phyloP scores from a whole-genome alignment of 2,888 invertebrate species.

The Acleris emargana region DNA sequence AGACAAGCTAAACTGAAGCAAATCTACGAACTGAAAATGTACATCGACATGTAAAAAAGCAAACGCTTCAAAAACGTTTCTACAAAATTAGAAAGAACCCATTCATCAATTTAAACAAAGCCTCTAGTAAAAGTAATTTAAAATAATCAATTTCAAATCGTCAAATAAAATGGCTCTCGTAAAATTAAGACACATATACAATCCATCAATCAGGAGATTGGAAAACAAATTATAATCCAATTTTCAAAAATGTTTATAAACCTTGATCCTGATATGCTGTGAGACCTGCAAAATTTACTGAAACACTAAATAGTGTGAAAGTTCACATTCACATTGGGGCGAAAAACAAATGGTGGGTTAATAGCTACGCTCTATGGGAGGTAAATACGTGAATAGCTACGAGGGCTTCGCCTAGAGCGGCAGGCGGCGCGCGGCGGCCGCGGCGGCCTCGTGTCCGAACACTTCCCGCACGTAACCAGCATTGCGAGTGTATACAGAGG shows the following conservation, averaged over 20 bases:
- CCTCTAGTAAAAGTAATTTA: constrained; percentile 35
- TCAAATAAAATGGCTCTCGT: constrained; percentile 38
- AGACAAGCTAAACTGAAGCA: constrained; percentile 20
- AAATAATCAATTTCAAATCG: constrained; percentile 41
- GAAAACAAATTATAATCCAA: constrained; percentile 54
- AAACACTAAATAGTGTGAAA: constrained; percentile 77
- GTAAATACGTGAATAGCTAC: no score
- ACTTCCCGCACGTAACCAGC: no score
- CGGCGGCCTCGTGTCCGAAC: no score
- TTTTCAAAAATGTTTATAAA: constrained; percentile 63
- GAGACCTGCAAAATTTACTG: constrained; percentile 83
- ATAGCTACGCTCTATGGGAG: neutral
- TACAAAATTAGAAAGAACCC: constrained; percentile 15
- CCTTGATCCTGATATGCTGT: constrained; percentile 81
- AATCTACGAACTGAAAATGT: constrained; percentile 17
- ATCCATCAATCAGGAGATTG: constrained; percentile 62
- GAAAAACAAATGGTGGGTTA: constrained; percentile 20
- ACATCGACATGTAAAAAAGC: constrained; percentile 18
- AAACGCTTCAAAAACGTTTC: constrained; percentile 23
- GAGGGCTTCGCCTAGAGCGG: no score
- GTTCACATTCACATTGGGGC: constrained; percentile 50
- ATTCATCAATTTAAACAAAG: constrained; percentile 18
- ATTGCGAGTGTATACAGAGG: no score
- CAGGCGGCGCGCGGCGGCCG: no score
- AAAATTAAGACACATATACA: constrained; percentile 62